Conservation (phyloP, 2,888 invertebrate species). For the Mythimna impura region DNA sequence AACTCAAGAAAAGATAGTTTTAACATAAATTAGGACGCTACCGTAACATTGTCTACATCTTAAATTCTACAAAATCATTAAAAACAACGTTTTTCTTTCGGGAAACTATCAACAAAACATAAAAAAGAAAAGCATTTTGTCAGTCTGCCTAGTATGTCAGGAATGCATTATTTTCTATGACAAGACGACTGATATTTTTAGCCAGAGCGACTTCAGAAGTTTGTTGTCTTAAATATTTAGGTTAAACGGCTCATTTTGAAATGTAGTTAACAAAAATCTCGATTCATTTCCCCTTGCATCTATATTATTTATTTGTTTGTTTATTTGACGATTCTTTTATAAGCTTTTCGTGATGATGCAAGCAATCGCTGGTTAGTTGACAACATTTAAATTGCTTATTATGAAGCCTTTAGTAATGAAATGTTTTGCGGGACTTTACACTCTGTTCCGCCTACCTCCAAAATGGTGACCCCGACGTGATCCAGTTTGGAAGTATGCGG, state of each 20-base stretch:
- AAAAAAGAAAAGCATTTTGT: conserved; percentile 12
- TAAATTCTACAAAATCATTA: conserved; percentile 23
- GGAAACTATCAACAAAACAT: conserved; percentile 28
- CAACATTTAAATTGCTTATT: background rate
- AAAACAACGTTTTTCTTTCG: conserved; percentile 30
- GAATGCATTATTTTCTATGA: conserved; percentile 45
- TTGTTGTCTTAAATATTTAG: conserved; percentile 44
- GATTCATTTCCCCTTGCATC: conserved; percentile 20
- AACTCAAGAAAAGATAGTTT: no score
- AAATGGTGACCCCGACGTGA: no score
- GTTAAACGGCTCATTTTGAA: conserved; percentile 46
- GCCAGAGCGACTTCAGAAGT: conserved; percentile 35
- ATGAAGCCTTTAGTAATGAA: background rate
- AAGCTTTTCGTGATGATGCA: background rate
- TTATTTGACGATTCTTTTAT: background rate
- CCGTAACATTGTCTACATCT: background rate
- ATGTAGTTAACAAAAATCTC: conserved; percentile 20
- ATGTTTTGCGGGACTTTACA: no score
- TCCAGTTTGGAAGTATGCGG: no score
- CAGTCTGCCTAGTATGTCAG: conserved; percentile 34
- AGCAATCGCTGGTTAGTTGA: background rate
- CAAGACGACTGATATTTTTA: conserved; percentile 44
- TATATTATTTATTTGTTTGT: background rate
- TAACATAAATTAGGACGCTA: background rate
- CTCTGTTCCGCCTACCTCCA: no score